Evolutionary conservation across 2,113 vertebrate species (phyloP), one percentile per base, ranked within the genome.

Genomic region (Corvus hawaiiensis): DNA sequence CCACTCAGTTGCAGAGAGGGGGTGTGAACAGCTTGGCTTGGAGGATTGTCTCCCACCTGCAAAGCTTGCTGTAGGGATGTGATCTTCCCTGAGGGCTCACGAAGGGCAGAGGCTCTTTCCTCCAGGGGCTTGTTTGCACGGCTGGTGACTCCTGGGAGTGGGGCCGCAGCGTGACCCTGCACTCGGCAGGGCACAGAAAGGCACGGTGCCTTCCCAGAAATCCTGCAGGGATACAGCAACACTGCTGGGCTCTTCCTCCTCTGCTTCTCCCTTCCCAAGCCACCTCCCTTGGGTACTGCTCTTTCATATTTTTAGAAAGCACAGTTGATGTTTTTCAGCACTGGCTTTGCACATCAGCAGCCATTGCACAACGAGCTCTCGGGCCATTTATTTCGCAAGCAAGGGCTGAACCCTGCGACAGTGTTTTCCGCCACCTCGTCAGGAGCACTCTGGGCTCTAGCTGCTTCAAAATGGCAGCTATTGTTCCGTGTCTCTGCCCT

Each of bases 281-380:
- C 3, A 2, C 69, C 35, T 91, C 80, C 69, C 84, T 22, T 3
- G 3, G n/a, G 58, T 52, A 10, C 58, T 24, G 56, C 46, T 74
- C 37, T 79, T 55, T 71, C 72, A 27, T 77, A 76, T 83, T 95
- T 95, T 95, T 85, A 89, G 91, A 82, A 78, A 68, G 69, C 80
- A n/a, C 12, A 21, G 71, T 83, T 88, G 39, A n/a, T 87, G 41
- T 69, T 90, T 88, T 81, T 89, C 86, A 84, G 43, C 0, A 2
- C 67, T 63, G 20, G 44, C 68, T 68, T 43, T 89, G 80, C 77
- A 73, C 1, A 2, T 73, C 94, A 91, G 87, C 77, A 87, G 66
- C 81, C 39, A 3, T 94, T 32, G 63, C 93, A 91, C 87, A 96
- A 62, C 27, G 89, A 84, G 46, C 71, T 82, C 87, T 87, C 74